Evolutionary conservation across 2,113 vertebrate species (phyloP), one percentile per base, ranked within the genome.

Genomic region (Syrrhaptes paradoxus): DNA sequence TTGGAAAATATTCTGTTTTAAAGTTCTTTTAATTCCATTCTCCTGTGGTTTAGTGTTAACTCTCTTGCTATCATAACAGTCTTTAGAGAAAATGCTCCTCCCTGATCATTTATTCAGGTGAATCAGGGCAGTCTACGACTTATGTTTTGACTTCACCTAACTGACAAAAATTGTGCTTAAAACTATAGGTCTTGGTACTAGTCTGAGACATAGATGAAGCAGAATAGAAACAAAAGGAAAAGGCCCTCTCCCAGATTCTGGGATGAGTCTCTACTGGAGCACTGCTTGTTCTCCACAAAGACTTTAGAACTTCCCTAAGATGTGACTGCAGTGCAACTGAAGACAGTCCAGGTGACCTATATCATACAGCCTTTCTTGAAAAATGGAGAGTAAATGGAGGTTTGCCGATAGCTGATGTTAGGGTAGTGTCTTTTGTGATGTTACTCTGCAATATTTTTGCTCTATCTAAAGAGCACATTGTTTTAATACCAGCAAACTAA

Each of bases 401-500:
- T 19, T 20, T 46, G 2, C 7, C 17, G 8, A 14, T 8, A 81
- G 43, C 10, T 84, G 36, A 19, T 45, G 22, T 59, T 26, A 34
- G 9, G 93, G 28, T 11, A 32, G 1, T 10, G 7, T 72, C 36
- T 51, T 59, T 77, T 59, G 65, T 72, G 52, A 29, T 12, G 51
- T 32, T 61, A 59, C 18, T 57, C 14, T 43, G 14, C 29, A 41
- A 36, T 36, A 31, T 19, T 48, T 96, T 72, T 80, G 22, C 49
- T 93, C 86, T 95, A 82, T 84, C 59, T 91, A 74, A 85, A 66
- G 31, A 73, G 28, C 5, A 34, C 63, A 4, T 74, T 94, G 72
- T 95, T 90, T 62, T 95, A 85, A 94, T 78, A 90, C 10, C 41
- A 95, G 46, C 59, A 92, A 82, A 75, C 29, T 52, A 49, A 68